phyloP scores from a whole-genome alignment of 1,140 invertebrate species.

The Cydia amplana region DNA sequence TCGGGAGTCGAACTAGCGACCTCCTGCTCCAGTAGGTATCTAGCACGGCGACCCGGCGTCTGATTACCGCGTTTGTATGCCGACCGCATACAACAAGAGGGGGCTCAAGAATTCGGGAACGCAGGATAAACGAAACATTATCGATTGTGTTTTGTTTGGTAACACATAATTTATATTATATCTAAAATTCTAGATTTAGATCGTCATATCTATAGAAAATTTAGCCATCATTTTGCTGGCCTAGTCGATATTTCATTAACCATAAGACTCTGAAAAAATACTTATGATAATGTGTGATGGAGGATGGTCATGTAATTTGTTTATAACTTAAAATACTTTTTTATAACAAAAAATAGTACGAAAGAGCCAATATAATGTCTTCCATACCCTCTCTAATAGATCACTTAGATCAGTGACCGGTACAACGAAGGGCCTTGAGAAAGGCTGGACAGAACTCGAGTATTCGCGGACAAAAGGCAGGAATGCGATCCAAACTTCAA shows the following conservation, averaged over 20 bases:
- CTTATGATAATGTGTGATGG: too few relatives aligned
- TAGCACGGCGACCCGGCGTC: neutral
- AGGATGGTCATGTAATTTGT: too few relatives aligned
- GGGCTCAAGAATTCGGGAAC: neutral
- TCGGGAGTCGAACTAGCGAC: conserved; percentile 9
- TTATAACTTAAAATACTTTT: too few relatives aligned
- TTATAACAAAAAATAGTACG: too few relatives aligned
- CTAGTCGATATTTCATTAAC: too few relatives aligned
- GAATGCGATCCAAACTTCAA: neutral
- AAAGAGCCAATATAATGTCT: too few relatives aligned
- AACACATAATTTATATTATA: too few relatives aligned
- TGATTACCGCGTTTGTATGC: conserved; percentile 9
- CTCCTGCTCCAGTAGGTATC: conserved; percentile 12
- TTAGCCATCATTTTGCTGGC: too few relatives aligned
- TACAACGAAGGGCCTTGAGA: neutral
- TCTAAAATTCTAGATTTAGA: too few relatives aligned
- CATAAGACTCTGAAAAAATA: too few relatives aligned
- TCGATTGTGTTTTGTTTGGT: too few relatives aligned
- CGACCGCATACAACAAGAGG: neutral
- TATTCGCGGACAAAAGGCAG: conserved; percentile 15
- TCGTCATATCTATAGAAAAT: too few relatives aligned
- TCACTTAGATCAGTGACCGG: neutral
- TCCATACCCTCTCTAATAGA: neutral
- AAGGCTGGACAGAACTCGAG: neutral
- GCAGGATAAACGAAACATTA: neutral